These are phyloP conservation scores for Stictonetta naevosa DNA, from an alignment of 2,113 vertebrate species.

Conservation along the genomic window DNA sequence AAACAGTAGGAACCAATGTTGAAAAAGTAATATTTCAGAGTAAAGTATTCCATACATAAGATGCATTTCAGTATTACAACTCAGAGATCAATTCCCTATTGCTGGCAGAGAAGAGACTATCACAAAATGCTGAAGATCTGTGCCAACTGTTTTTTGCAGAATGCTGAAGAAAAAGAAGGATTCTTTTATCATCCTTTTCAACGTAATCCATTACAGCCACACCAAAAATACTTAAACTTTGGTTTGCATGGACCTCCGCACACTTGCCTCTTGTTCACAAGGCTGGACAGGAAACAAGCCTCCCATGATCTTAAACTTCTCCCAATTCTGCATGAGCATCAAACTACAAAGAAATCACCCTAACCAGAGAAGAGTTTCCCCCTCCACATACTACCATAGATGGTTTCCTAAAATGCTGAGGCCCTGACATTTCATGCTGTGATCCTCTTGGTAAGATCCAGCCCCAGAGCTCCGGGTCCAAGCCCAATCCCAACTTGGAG, in stretches of 20 bases:
- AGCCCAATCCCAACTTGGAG: background rate
- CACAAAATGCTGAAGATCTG: background rate
- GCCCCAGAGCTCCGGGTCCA: background rate
- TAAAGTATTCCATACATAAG: background rate
- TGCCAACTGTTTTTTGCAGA: background rate
- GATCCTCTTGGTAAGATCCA: background rate
- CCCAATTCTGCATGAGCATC: background rate
- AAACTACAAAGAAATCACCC: background rate
- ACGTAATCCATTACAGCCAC: background rate
- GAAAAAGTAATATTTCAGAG: background rate
- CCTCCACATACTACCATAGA: fast-evolving
- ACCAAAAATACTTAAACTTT: background rate
- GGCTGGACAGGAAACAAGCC: background rate
- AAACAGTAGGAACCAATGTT: background rate
- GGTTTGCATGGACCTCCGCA: background rate
- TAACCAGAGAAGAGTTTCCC: background rate
- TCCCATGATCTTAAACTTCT: background rate
- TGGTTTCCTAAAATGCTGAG: background rate
- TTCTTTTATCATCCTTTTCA: background rate
- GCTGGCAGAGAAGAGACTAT: background rate
- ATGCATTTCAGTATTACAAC: background rate
- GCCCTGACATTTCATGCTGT: background rate
- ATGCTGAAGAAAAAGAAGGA: background rate
- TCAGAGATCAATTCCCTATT: background rate
- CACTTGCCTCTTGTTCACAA: background rate